Evolutionary conservation across 2,797 vertebrate genomes (phyloP).

Genomic region (Oreortyx pictus): DNA sequence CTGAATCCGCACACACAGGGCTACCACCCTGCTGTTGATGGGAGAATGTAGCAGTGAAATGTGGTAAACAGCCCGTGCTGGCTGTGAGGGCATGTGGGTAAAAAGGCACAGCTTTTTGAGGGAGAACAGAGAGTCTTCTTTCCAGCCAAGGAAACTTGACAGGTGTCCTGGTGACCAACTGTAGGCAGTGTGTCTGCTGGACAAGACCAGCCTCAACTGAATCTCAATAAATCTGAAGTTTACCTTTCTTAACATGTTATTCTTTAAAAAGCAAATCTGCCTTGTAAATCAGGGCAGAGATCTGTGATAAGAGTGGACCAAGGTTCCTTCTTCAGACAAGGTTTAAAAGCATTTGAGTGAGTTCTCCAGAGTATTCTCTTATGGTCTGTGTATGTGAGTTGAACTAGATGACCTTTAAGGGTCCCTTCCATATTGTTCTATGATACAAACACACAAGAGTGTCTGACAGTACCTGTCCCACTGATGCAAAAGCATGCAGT

Average conservation of each 20-base stretch:
- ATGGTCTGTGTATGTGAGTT: neutral
- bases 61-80: neutral
- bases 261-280: constrained; percentile 7
- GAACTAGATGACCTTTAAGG: too few species aligned
- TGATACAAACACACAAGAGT: neutral
- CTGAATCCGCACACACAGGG: neutral
- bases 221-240: neutral
- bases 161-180: neutral
- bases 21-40: neutral
- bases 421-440: too few species aligned
- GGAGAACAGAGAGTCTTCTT: neutral
- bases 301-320: neutral
- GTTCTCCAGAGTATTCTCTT: neutral
- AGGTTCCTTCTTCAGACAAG: neutral
- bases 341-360: neutral
- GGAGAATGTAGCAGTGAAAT: neutral
- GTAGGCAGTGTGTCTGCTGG: neutral
- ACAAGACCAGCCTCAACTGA: neutral
- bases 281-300: neutral
- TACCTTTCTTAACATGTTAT: neutral
- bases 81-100: neutral
- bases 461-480: neutral
- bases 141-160: neutral
- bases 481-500: neutral
- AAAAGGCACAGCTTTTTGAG: neutral